Base-by-base conservation (phyloP, 2,888 invertebrate genomes). In the Drosophila tripunctata region DNA sequence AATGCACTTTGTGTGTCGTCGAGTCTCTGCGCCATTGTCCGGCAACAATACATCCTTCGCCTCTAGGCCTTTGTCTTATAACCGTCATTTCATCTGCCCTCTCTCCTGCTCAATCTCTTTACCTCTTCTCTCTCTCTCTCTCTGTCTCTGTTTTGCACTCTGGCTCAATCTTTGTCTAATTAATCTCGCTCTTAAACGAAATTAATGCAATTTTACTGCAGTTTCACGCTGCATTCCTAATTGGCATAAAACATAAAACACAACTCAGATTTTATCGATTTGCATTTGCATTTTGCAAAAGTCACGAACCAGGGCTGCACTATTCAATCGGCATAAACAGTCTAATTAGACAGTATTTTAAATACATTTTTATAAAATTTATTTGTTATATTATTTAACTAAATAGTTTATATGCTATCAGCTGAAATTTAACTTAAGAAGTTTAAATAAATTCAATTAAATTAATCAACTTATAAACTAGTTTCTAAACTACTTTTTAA, bases 1-100 rank as follows among this genome's bases (percentile, higher is more conserved):
- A 88, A 84, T 88, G 87, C 87, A 86, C 88, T 88, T 87, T 78
- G 83, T 71, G 65, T 74, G 80, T 76, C 67, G 61, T 76, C 48
- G 48, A 66, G 78, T 56, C 66, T 43, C 58, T 68, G 84, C 48
- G n/a, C 27, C 57, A 71, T 66, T 76, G 74, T 76, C 66, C 73
- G 55, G 52, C 38, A 44, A 54, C 60, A 60, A 17, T 17, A 15
- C 43, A 43, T 43, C 24, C 33, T 36, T 48, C 56, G 62, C 72
- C 62, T 52, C 24, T 51, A 82, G 87, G 87, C 77, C 54, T 79
- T 52, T 62, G 58, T 60, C 35, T 63, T 33, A 22, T 63, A 51
- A 50, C 50, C 38, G 48, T 36, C 52, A 4, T 21, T 31, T n/a
- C 31, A 12, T 27, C 15, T 14, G 6, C 33, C 2, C 33, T 24